Evolutionary conservation across 2,113 vertebrate species (phyloP), one percentile per base, ranked within the genome.

Genomic region (Sula dactylatra): DNA sequence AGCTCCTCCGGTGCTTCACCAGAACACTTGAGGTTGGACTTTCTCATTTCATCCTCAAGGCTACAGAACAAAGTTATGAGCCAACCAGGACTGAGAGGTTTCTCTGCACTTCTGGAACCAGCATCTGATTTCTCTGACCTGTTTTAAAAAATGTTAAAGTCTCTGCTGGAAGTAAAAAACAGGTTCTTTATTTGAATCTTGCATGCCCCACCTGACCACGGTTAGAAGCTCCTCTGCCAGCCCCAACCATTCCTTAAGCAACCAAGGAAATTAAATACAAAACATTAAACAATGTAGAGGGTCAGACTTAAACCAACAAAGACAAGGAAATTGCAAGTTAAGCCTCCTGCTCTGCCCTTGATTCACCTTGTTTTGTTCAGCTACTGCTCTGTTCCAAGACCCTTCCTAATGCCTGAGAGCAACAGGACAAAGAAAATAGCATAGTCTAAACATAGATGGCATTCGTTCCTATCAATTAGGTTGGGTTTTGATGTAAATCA

Each of bases 271-370:
- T 96, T 8, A 97, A 97, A 93, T 55, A 81, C 88, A 95, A 94
- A 96, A 82, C 64, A 83, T 21, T 92, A 62, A 95, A 95, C 64
- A 82, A 96, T 61, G 38, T 7, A 2, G 76, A 92, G 58, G 73
- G 91, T 86, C 86, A 91, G 83, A 88, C 54, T 93, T 89, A 93
- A 96, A 80, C 69, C 74, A 96, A 96, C 92, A 97, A 94, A 93
- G 91, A 80, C 79, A 86, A 96, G 97, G 97, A 97, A 97, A 97
- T 96, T 95, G 81, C 81, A 78, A 87, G 91, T 95, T 97, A 97
- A 97, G 95, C 91, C 88, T 89, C 86, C 64, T 58, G 32, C 32
- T 88, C 71, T 92, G 88, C 94, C 80, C 82, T 96, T 87, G 87
- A 91, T 90, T 97, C 95, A 96, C 96, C 94, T 95, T 97, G 91